These are phyloP conservation scores for Sympetrum striolatum DNA, from an alignment of 2,888 invertebrate genomes.

Conservation along the genomic window DNA sequence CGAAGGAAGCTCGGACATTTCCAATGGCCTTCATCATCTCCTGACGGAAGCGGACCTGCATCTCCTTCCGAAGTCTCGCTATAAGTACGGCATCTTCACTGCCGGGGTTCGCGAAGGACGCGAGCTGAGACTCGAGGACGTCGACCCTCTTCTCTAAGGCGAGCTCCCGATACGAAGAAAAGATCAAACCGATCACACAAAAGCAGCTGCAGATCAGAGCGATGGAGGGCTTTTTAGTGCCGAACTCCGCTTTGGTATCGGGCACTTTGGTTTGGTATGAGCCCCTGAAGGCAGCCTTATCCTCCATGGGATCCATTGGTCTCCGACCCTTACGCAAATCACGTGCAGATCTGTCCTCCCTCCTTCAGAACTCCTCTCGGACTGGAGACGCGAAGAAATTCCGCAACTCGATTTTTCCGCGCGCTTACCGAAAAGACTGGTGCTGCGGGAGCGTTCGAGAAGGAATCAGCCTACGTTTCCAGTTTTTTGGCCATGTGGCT, in stretches of 20 bases:
- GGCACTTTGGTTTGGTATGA: neutral
- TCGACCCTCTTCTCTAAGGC: constrained; percentile 64
- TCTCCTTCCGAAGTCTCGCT: constrained; percentile 65
- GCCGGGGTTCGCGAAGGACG: constrained; percentile 60
- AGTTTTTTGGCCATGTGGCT: constrained; percentile 33
- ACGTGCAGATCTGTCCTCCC: neutral
- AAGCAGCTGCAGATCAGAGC: constrained; percentile 67
- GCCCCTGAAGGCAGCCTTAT: neutral
- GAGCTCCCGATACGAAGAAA: constrained; percentile 67
- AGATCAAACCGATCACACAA: constrained; percentile 70
- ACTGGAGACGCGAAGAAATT: neutral
- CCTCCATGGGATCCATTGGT: constrained; percentile 6
- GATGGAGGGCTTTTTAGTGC: constrained; percentile 46
- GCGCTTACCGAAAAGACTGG: neutral
- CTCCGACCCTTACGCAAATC: neutral
- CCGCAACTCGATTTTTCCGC: too few relatives aligned
- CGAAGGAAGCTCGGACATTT: constrained; percentile 49
- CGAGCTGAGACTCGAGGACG: constrained; percentile 66
- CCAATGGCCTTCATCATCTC: constrained; percentile 58
- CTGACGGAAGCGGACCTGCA: constrained; percentile 59
- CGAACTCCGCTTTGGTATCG: neutral
- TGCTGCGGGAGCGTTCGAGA: neutral
- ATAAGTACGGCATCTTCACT: constrained; percentile 61
- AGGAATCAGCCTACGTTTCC: constrained; percentile 9
- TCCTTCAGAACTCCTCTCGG: neutral